A percentile compares a stretch with the other conserved stretches of the same genome.
Conservation (phyloP, 2,113 vertebrate genomes). For the Pangasianodon hypophthalmus region DNA sequence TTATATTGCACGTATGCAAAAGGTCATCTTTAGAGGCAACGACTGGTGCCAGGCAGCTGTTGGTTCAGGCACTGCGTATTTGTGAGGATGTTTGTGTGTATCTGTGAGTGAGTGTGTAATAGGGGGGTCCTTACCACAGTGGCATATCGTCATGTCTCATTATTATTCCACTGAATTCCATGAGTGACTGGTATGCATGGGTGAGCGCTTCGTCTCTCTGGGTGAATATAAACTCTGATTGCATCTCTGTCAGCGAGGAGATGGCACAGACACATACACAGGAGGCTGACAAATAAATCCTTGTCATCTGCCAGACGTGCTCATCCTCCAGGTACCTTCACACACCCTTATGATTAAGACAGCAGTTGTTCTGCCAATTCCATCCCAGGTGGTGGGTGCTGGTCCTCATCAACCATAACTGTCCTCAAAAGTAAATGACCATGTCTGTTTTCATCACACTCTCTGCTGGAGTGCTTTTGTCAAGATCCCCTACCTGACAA, state of each 20-base stretch:
- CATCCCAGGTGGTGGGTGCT: slow-evolving; percentile 10
- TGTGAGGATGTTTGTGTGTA: slow-evolving; percentile 24
- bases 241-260: slow-evolving; percentile 24
- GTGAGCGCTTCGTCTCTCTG: slow-evolving; percentile 10
- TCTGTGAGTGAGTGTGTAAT: slow-evolving; percentile 14
- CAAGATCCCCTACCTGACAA: slow-evolving; percentile 16
- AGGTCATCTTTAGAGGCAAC: slow-evolving; percentile 3
- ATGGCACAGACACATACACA: slow-evolving; percentile 31
- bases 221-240: slow-evolving; percentile 52
- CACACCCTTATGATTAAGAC: slow-evolving; percentile 17
- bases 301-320: slow-evolving; percentile 39
- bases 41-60: not conserved
- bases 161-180: slow-evolving; percentile 39
- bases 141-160: slow-evolving; percentile 26
- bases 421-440: slow-evolving; percentile 30
- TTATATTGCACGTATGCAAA: not conserved
- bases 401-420: slow-evolving; percentile 26
- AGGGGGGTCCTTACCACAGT: slow-evolving; percentile 1
- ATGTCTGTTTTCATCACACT: slow-evolving; percentile 25
- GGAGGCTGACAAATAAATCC: slow-evolving; percentile 41
- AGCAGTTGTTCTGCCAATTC: slow-evolving; percentile 27
- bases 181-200: slow-evolving; percentile 33
- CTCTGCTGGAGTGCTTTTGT: slow-evolving; percentile 30
- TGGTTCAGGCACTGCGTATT: too few species aligned
- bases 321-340: slow-evolving; percentile 38